A percentile compares a stretch with the other conserved stretches of the same genome.
Evolutionary conservation across 2,888 invertebrate species (phyloP).

Genomic region (Chironomus riparius): DNA sequence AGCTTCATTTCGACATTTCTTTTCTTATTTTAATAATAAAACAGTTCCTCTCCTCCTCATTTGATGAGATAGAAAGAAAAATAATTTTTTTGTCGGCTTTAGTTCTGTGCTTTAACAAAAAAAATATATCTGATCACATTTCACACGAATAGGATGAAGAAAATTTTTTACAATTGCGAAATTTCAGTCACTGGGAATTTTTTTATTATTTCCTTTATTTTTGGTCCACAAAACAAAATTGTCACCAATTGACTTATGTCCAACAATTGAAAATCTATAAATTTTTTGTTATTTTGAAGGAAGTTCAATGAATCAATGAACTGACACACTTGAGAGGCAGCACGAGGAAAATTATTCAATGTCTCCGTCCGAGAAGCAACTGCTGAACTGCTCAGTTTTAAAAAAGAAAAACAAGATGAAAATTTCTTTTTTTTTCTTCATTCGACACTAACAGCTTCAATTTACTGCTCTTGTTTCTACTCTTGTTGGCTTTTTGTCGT

Average conservation of each 20-base stretch:
- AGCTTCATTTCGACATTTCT: not conserved
- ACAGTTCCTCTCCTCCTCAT: too few species aligned
- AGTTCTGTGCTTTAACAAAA: not conserved
- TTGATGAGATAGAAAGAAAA: not conserved
- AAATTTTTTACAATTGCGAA: not conserved
- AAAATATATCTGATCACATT: not conserved
- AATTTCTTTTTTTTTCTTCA: not conserved
- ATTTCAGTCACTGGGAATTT: not conserved
- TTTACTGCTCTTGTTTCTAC: not conserved
- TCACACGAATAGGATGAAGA: not conserved
- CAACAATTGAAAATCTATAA: not conserved
- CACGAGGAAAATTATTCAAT: not conserved
- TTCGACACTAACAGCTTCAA: not conserved
- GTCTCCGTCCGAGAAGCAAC: conserved; percentile 1
- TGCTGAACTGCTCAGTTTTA: not conserved
- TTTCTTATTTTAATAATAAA: not conserved
- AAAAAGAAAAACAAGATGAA: not conserved
- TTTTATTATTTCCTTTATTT: not conserved
- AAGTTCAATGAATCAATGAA: not conserved
- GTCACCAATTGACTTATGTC: not conserved
- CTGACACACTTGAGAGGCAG: not conserved
- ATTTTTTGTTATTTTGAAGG: not conserved
- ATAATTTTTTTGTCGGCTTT: not conserved
- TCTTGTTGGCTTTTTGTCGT: not conserved
- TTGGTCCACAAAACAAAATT: not conserved